phyloP scores from a whole-genome alignment of 2,113 vertebrate species.

The Saimiri boliviensis region DNA sequence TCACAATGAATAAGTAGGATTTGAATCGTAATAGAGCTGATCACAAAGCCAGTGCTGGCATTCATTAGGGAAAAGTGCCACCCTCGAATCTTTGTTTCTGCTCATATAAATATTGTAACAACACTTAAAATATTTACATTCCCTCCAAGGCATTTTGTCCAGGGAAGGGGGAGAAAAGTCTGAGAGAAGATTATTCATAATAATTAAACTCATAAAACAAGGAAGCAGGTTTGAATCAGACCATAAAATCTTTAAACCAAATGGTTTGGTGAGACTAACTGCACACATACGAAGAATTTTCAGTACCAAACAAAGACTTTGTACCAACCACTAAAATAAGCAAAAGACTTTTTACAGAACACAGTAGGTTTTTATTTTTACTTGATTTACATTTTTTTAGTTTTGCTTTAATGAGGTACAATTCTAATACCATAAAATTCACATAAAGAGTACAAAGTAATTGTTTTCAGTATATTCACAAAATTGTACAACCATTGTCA shows the following conservation, averaged over 20 bases:
- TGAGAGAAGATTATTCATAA: conserved; percentile 56
- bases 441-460: background rate
- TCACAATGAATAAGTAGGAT: background rate
- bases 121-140: conserved; percentile 63
- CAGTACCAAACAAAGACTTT: background rate
- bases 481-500: background rate
- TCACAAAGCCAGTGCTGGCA: background rate
- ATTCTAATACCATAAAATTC: background rate
- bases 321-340: background rate
- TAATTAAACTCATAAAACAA: conserved; percentile 71
- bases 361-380: background rate
- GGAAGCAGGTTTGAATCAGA: background rate
- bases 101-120: conserved; percentile 46
- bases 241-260: conserved; percentile 63
- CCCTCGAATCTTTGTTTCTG: background rate
- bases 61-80: background rate
- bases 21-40: background rate
- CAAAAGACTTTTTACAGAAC: background rate
- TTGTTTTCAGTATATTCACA: background rate
- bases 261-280: background rate
- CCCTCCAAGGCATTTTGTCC: conserved; percentile 59
- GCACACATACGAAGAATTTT: background rate
- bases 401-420: background rate
- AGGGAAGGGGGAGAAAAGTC: background rate
- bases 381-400: background rate